phyloP scores from a whole-genome alignment of 1,140 invertebrate genomes.

The Bombus confusus region DNA sequence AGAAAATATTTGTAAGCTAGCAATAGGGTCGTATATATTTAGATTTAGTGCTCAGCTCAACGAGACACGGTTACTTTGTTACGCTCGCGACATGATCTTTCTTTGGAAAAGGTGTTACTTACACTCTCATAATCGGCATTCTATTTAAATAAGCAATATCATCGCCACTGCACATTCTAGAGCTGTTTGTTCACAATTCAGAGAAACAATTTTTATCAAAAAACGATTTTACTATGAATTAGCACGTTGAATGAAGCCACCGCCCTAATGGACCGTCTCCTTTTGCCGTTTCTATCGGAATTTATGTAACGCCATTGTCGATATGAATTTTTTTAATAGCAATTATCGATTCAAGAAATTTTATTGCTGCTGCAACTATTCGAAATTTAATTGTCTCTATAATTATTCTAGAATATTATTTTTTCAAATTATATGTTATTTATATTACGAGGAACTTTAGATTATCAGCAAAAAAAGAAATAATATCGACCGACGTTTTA shows the following conservation, averaged over 20 bases:
- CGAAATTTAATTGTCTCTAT: neutral
- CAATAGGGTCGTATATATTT: neutral
- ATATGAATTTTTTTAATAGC: neutral
- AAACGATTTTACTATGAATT: slow-evolving; percentile 42
- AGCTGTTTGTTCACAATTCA: slow-evolving; percentile 61
- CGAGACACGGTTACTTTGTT: slow-evolving; percentile 36
- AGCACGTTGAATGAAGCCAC: neutral
- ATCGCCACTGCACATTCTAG: slow-evolving; percentile 51
- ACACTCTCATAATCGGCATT: slow-evolving; percentile 76
- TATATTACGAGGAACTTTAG: neutral
- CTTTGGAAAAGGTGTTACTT: slow-evolving; percentile 77
- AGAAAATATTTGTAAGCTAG: neutral
- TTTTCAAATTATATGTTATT: no score
- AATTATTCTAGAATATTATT: no score
- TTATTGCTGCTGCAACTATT: neutral
- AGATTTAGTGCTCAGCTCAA: slow-evolving; percentile 5
- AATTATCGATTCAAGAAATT: neutral
- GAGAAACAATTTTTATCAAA: slow-evolving; percentile 16
- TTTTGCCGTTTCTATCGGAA: neutral
- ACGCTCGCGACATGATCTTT: slow-evolving; percentile 31
- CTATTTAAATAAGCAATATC: slow-evolving; percentile 70
- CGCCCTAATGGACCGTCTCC: slow-evolving; percentile 15
- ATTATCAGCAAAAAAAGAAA: neutral
- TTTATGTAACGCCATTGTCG: neutral
- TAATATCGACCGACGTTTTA: neutral